Evolutionary conservation across 2,113 vertebrate genomes (phyloP).

Genomic region (Dipodomys merriami): DNA sequence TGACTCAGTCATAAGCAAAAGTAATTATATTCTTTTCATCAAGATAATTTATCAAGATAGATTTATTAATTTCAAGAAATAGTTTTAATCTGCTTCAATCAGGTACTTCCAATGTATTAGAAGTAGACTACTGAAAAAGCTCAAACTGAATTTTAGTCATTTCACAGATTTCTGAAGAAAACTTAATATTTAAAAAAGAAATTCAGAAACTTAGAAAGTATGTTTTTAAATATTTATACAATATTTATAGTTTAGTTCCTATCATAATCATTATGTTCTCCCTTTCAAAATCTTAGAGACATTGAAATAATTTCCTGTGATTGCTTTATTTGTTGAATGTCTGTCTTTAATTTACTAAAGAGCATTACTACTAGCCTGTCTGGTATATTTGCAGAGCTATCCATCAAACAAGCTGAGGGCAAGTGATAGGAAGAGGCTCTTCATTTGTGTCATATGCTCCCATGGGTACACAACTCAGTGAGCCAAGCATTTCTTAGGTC

Average conservation of each 20-base stretch:
- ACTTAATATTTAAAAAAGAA: constrained; percentile 28
- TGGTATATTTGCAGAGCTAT: not conserved
- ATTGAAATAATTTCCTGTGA: not conserved
- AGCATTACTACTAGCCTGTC: not conserved
- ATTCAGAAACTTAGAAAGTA: not conserved
- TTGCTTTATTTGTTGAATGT: not conserved
- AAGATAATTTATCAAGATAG: not conserved
- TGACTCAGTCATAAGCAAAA: constrained; percentile 71
- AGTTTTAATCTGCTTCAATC: not conserved
- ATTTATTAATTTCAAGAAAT: constrained; percentile 11
- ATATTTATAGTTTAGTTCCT: not conserved
- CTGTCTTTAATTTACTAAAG: not conserved
- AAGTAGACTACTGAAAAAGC: not conserved
- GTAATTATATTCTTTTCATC: constrained; percentile 63
- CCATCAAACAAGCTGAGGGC: not conserved
- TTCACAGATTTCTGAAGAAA: not conserved
- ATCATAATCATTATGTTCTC: not conserved
- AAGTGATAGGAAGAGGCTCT: not conserved
- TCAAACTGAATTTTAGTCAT: not conserved
- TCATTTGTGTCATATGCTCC: not conserved
- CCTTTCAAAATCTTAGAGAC: not conserved
- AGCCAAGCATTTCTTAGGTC: constrained; percentile 14
- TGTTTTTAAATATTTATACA: not conserved
- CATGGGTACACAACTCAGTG: not conserved
- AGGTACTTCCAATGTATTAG: not conserved